Base-by-base conservation (phyloP, 2,113 vertebrate genomes). In the Mandrillus leucophaeus region DNA sequence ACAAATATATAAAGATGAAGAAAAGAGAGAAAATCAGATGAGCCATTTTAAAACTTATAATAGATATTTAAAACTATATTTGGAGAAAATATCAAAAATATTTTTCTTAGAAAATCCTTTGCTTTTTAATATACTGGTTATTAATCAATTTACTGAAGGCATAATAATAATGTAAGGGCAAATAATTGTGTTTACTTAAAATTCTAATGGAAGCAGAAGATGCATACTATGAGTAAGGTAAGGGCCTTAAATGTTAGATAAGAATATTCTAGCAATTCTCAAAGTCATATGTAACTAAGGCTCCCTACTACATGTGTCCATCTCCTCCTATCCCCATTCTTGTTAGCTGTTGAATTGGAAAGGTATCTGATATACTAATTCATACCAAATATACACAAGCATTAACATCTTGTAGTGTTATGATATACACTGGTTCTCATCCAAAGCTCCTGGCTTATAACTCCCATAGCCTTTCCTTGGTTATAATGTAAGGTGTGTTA, bases 101-200 rank as follows among this genome's bases (percentile, higher is more conserved):
- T 32, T 90, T 82, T 94, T 85, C n/a, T 27, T 59, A 61, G 57
- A 43, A 95, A 93, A 5, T 4, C 72, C 88, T 89, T 95, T 93
- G 48, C 3, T 87, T 96, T 70, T 87, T 38, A 91, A 64, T 82
- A 90, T 70, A 73, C 14, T 96, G 85, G 78, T 97, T 96, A 72
- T 93, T 93, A 98, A 73, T 96, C 32, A 97, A 13, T 64, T 97
- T 93, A 96, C 38, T 98, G 88, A 79, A 68, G 84, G 82, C 95
- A 97, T 8, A 75, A 90, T 93, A 92, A 79, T 96, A 97, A 96
- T 64, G 23, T 43, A 87, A 98, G 96, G 90, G 78, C 32, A 96
- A 32, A 88, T 88, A 82, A 97, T 93, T 95, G 32, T 84, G 93
- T 98, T 98, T 97, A 68, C 92, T 83, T 95, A 27, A 97, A 97